Conservation (phyloP, 2,797 vertebrate genomes). For the Streptopelia turtur region DNA sequence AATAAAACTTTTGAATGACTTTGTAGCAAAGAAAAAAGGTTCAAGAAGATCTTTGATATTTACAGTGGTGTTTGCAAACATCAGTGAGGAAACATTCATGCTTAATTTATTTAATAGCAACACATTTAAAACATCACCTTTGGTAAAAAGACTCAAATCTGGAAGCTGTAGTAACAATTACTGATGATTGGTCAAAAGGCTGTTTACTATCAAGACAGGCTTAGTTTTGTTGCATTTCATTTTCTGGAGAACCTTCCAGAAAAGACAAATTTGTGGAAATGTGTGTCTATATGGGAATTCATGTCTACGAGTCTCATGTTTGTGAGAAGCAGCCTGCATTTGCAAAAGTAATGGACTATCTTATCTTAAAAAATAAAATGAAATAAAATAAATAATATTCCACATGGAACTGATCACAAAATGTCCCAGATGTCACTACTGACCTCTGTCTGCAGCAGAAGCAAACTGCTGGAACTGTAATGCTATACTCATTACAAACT, state of each 20-base stretch:
- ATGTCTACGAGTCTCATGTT: neutral
- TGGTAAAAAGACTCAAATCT: neutral
- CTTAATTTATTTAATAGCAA: neutral
- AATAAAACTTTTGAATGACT: neutral
- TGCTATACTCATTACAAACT: neutral
- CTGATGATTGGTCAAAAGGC: neutral
- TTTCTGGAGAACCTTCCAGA: neutral
- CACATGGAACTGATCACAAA: neutral
- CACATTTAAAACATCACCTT: neutral
- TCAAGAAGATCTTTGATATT: neutral
- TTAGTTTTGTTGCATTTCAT: neutral
- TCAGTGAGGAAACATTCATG: neutral
- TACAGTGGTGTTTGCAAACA: fast-evolving
- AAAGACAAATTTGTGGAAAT: neutral
- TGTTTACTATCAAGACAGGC: neutral
- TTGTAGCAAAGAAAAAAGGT: neutral
- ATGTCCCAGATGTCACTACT: neutral
- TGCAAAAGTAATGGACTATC: neutral
- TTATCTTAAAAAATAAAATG: neutral
- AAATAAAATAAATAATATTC: too few species aligned
- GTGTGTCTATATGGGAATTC: neutral
- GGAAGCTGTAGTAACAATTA: neutral
- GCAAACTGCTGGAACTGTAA: neutral
- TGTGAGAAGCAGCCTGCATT: neutral
- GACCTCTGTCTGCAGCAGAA: neutral